phyloP scores from a whole-genome alignment of 2,113 vertebrate species.

The Sorex fumeus region DNA sequence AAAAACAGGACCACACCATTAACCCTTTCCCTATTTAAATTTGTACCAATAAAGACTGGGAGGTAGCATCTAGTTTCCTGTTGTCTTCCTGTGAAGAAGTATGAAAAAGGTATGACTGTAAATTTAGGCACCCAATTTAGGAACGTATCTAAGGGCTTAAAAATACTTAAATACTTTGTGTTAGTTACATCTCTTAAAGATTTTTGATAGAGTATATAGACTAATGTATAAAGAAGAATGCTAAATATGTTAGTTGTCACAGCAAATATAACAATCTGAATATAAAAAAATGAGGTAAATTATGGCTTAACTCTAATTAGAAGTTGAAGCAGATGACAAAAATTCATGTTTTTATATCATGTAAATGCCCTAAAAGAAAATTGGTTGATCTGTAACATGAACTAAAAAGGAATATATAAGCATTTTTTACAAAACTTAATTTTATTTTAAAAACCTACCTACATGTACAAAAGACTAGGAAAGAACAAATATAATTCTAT shows the following conservation, averaged over 20 bases:
- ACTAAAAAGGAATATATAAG: not conserved
- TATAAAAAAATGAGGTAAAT: constrained; percentile 13
- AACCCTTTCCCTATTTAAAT: not conserved
- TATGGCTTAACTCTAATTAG: not conserved
- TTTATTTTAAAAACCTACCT: constrained; percentile 61
- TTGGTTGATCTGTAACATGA: not conserved
- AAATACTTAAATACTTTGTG: constrained; percentile 21
- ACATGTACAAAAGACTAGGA: constrained; percentile 29
- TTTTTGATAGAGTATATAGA: constrained; percentile 14
- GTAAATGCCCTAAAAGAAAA: constrained; percentile 17
- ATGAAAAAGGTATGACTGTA: not conserved
- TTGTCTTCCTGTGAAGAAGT: not conserved
- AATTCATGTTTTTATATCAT: constrained; percentile 40
- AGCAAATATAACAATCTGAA: constrained; percentile 49
- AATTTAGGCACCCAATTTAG: not conserved
- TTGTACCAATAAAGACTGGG: constrained; percentile 5
- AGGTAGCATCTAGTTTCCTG: not conserved
- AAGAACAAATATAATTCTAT: not conserved
- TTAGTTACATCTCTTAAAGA: constrained; percentile 33
- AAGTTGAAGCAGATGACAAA: constrained; percentile 46
- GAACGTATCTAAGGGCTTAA: constrained; percentile 54
- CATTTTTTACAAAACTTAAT: constrained; percentile 26
- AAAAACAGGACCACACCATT: not conserved
- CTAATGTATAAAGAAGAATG: constrained; percentile 3
- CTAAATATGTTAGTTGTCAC: not conserved